Evolutionary conservation across 2,113 vertebrate species (phyloP), one percentile per base, ranked within the genome.

Genomic region (Orthonyx spaldingii): DNA sequence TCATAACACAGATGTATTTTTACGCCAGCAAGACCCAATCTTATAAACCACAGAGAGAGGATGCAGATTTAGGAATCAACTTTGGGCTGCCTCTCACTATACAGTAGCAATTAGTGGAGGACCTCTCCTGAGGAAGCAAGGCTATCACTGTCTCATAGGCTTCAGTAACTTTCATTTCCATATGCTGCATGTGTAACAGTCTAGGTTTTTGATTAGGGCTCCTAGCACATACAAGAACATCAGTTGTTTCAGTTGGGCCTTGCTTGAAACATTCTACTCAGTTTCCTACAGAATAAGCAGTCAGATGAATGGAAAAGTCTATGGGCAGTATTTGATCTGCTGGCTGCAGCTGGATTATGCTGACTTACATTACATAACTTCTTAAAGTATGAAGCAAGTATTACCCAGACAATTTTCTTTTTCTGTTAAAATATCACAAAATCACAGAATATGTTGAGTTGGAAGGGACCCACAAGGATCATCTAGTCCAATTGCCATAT

Each of bases 141-240:
- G 27, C 16, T 39, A 5, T 33, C 16, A 32, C 13, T 77, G 7
- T 57, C 30, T 65, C 32, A 35, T 21, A 47, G 28, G 3, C 39
- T 7, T 56, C 46, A 52, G 13, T 22, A 41, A 17, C 30, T 60
- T 72, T 28, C 17, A 16, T 50, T 60, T 89, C 13, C 23, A 53
- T 10, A 20, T 37, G 13, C 20, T 66, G 23, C 3, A 41, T 1
- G 2, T 17, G 5, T 75, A 83, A n/a, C 0, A 13, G 14, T 63
- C 21, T 39, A 23, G 9, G 21, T 75, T 86, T 86, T 52, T 27
- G 27, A 35, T 70, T 24, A 70, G 7, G 9, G 2, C 2, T 80
- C 6, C 17, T 46, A 47, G 21, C 4, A 80, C n/a, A n/a, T n/a
- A 20, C 11, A 37, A 28, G 16, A 89, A 78, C 27, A 70, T 79